A percentile compares a stretch with the other conserved stretches of the same genome.
Evolutionary conservation across 2,113 vertebrate genomes (phyloP).

Genomic region (Balaenoptera acutorostrata): DNA sequence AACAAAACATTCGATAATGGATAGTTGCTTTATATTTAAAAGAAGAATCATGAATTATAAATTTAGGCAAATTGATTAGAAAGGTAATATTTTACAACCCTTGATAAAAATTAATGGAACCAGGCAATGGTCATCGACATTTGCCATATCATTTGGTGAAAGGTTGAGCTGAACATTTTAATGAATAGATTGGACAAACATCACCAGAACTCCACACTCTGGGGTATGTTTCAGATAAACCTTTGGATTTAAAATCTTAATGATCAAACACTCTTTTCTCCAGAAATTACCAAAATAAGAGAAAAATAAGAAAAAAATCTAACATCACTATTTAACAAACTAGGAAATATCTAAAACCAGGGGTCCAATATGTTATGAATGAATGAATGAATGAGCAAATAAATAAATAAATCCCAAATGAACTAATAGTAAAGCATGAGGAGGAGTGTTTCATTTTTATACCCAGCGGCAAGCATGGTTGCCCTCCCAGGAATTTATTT

Average conservation of each 20-base stretch:
- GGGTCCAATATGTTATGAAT: neutral
- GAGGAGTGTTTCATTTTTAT: neutral
- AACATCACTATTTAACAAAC: neutral
- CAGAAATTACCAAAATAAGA: neutral
- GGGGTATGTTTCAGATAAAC: neutral
- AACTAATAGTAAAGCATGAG: too few relatives aligned
- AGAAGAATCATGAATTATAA: neutral
- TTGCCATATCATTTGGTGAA: neutral
- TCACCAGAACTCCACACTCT: neutral
- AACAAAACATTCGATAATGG: neutral
- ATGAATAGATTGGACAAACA: neutral
- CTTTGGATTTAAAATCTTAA: neutral
- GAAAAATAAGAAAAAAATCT: neutral
- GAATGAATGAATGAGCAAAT: neutral
- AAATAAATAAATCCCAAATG: too few relatives aligned
- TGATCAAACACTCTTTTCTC: neutral
- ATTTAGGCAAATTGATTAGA: neutral
- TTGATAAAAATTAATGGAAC: neutral
- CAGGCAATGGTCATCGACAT: neutral
- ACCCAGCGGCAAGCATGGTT: neutral
- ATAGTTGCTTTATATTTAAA: neutral
- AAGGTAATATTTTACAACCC: neutral
- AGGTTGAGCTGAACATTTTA: neutral
- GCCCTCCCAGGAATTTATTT: neutral
- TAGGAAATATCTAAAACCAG: neutral